A percentile compares a stretch with the other conserved stretches of the same genome.
Evolutionary conservation across 2,113 vertebrate genomes (phyloP).

Genomic region (Stegostoma tigrinum): DNA sequence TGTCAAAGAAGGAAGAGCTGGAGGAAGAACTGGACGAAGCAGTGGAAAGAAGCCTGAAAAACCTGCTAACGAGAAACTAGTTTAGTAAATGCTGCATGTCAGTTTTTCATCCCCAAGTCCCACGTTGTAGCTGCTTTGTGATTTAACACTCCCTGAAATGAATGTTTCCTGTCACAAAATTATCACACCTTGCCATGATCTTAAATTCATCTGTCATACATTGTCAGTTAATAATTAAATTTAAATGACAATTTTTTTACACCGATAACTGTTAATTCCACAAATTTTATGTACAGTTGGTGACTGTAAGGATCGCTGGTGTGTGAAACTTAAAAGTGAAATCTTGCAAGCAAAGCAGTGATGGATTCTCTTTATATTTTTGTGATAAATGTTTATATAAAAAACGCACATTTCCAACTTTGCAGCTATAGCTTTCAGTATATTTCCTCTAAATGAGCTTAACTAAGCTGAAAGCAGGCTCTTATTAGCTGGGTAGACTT

Average conservation of each 20-base stretch:
- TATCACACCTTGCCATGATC: constrained; percentile 54
- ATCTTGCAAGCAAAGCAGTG: constrained; percentile 60
- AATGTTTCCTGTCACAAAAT: constrained; percentile 62
- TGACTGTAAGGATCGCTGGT: constrained; percentile 71
- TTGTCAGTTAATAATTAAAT: constrained; percentile 57
- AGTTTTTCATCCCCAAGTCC: constrained; percentile 38
- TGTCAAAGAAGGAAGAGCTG: constrained; percentile 98
- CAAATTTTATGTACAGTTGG: constrained; percentile 71
- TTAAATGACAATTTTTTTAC: constrained; percentile 52
- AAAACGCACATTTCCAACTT: constrained; percentile 56
- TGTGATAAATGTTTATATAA: constrained; percentile 63
- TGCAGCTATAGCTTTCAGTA: constrained; percentile 50
- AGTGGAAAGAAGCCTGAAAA: constrained; percentile 89
- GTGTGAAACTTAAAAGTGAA: constrained; percentile 65
- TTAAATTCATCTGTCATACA: constrained; percentile 54
- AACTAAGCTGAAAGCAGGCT: not conserved
- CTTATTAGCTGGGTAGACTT: not conserved
- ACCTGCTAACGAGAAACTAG: constrained; percentile 83
- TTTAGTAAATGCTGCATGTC: constrained; percentile 57
- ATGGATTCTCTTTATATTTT: constrained; percentile 65
- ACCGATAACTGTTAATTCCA: constrained; percentile 48
- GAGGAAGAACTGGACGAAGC: constrained; percentile 96
- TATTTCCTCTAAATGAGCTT: constrained; percentile 8
- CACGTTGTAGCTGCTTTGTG: constrained; percentile 45
- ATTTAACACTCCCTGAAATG: constrained; percentile 50